phyloP scores from a whole-genome alignment of 2,888 invertebrate species.

The Pseudanteris insignis region DNA sequence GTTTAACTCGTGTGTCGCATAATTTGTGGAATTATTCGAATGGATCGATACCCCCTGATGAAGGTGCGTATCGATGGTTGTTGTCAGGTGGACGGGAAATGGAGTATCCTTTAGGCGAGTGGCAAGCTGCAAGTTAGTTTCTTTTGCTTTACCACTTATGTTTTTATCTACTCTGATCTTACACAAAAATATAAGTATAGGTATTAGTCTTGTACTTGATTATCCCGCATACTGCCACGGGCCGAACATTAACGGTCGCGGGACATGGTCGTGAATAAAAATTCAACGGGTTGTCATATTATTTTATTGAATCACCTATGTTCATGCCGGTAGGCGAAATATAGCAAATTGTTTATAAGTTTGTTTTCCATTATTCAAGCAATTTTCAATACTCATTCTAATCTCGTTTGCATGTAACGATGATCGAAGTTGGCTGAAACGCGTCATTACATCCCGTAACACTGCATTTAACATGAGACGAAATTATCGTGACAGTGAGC shows the following conservation, averaged over 20 bases:
- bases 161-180: constrained; percentile 58
- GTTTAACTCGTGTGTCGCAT: no score
- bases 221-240: constrained; percentile 53
- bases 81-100: constrained; percentile 45
- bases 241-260: no score
- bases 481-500: constrained; percentile 37
- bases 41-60: constrained; percentile 17
- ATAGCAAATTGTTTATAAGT: no score
- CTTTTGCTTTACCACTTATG: constrained; percentile 51
- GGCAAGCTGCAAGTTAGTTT: constrained; percentile 55
- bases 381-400: no score
- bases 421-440: constrained; percentile 4
- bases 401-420: no score
- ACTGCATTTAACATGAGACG: constrained; percentile 18
- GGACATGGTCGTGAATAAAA: no score
- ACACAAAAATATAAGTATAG: constrained; percentile 58
- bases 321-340: no score
- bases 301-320: constrained; percentile 29
- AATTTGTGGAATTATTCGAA: constrained; percentile 3
- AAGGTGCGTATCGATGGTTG: constrained; percentile 34
- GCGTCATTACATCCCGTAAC: constrained; percentile 23
- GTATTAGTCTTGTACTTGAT: constrained; percentile 53
- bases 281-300: constrained; percentile 41
- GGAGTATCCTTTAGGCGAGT: constrained; percentile 44
- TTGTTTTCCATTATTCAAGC: no score